Evolutionary conservation across 2,888 invertebrate genomes (phyloP).

Genomic region (Chironomus tentans): DNA sequence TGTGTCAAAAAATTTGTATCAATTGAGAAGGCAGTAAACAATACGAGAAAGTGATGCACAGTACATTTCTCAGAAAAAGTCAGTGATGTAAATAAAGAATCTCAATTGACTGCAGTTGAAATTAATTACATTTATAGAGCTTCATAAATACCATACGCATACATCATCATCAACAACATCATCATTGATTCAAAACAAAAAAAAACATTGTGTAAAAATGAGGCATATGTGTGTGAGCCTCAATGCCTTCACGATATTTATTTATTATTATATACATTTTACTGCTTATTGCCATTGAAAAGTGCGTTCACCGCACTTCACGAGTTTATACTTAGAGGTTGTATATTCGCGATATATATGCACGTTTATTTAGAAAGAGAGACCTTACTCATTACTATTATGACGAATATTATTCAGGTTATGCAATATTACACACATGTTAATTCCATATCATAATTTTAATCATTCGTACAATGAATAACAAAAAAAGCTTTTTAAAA

Average conservation of each 20-base stretch:
- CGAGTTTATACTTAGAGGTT: not conserved
- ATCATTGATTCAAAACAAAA: not conserved
- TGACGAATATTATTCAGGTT: constrained; percentile 22
- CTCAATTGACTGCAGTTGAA: not conserved
- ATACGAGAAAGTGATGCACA: no score
- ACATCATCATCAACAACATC: not conserved
- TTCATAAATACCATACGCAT: not conserved
- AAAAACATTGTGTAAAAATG: not conserved
- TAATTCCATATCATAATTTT: constrained; percentile 23
- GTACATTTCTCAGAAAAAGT: not conserved
- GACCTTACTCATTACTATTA: constrained; percentile 25
- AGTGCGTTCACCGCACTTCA: constrained; percentile 25
- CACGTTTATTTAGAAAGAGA: not conserved
- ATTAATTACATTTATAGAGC: no score
- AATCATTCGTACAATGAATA: constrained; percentile 11
- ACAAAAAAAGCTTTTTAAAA: not conserved
- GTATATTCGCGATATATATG: not conserved
- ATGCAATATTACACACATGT: constrained; percentile 25
- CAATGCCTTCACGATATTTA: not conserved
- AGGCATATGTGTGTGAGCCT: not conserved
- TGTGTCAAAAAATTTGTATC: no score
- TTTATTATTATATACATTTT: not conserved
- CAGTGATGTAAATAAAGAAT: not conserved
- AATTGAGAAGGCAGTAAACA: no score
- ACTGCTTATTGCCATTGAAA: constrained; percentile 19